These are phyloP conservation scores for Aplochiton taeniatus DNA, from an alignment of 2,797 vertebrate species.

Conservation along the genomic window DNA sequence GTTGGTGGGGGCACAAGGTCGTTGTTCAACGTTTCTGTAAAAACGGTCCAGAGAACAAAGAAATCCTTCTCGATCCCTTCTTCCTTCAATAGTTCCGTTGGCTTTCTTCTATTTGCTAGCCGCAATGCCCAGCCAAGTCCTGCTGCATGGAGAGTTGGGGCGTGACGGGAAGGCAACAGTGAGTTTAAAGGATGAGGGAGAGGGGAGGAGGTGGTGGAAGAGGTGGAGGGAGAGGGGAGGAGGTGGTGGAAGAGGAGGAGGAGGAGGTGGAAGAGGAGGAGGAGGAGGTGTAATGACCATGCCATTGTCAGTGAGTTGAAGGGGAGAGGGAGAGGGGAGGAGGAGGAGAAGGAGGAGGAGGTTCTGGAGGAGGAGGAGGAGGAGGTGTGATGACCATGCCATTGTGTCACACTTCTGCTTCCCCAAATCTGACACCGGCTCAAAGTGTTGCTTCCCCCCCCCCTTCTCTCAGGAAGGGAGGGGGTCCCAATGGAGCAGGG, in stretches of 20 bases:
- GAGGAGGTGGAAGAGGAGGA: no score
- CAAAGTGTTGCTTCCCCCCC: not conserved
- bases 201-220: not conserved
- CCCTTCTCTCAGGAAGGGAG: constrained; percentile 38
- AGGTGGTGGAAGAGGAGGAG: no score
- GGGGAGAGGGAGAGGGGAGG: constrained; percentile 1
- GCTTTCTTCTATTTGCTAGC: constrained; percentile 29
- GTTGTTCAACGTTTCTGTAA: constrained; percentile 41
- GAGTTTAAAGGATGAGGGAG: not conserved
- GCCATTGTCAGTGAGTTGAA: no score
- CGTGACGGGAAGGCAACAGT: no score
- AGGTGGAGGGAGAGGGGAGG: no score
- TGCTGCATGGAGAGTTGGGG: constrained; percentile 3
- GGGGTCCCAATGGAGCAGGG: constrained; percentile 26
- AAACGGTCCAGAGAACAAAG: constrained; percentile 35
- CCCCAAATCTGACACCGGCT: constrained; percentile 11
- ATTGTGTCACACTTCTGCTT: constrained; percentile 35
- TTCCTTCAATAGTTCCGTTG: constrained; percentile 57
- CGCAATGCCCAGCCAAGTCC: constrained; percentile 55
- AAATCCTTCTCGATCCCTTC: constrained; percentile 13
- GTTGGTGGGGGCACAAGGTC: constrained; percentile 1
- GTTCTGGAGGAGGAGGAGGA: not conserved
- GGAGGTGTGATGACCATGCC: not conserved
- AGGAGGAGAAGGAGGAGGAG: not conserved
- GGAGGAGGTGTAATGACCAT: no score